These are phyloP conservation scores for Nothocercus nigrocapillus DNA, from an alignment of 2,113 vertebrate genomes.

Conservation along the genomic window DNA sequence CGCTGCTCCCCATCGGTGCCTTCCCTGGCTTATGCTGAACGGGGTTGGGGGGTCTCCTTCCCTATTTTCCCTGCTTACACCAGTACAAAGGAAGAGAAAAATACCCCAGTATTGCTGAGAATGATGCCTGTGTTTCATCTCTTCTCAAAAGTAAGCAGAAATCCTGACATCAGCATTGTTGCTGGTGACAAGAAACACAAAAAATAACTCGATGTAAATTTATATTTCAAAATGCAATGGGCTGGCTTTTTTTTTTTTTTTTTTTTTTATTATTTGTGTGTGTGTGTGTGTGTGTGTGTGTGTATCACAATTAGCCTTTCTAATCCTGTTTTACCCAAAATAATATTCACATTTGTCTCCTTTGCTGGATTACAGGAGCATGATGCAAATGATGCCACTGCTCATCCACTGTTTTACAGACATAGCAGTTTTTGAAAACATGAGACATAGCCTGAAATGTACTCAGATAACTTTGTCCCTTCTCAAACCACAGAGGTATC, in stretches of 20 bases:
- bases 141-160: not conserved
- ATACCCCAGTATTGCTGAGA: not conserved
- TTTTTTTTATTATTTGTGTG: too few species aligned
- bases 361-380: not conserved
- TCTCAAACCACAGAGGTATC: not conserved
- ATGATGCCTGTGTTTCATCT: not conserved
- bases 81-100: not conserved
- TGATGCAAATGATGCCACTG: not conserved
- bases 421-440: not conserved
- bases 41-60: fast-evolving
- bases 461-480: not conserved
- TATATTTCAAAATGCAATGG: not conserved
- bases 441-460: not conserved
- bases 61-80: not conserved
- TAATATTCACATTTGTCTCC: not conserved
- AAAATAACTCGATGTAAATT: not conserved
- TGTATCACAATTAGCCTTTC: not conserved
- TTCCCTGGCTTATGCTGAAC: fast-evolving
- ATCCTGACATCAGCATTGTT: not conserved
- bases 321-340: not conserved
- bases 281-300: too few species aligned
- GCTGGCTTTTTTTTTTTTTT: not conserved
- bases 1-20: not conserved
- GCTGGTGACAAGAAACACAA: not conserved
- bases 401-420: not conserved